These are phyloP conservation scores for Nemoura dubitans DNA, from an alignment of 2,888 invertebrate species.

Conservation along the genomic window DNA sequence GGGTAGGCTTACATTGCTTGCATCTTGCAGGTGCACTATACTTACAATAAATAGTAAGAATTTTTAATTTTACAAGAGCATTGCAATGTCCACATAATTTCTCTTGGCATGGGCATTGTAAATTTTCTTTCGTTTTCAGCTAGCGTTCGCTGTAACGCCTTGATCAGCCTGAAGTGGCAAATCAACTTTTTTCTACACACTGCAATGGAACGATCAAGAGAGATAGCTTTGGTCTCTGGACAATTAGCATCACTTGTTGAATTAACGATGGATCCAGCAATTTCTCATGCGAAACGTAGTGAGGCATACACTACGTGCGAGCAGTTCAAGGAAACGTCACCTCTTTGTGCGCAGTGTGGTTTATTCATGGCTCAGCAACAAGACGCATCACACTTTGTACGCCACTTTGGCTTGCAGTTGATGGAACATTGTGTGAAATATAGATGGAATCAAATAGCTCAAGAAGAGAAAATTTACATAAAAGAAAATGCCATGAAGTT, in stretches of 20 bases:
- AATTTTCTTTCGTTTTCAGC: not conserved
- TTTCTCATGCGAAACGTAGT: constrained; percentile 77
- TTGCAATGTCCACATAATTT: not conserved
- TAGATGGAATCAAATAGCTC: constrained; percentile 88
- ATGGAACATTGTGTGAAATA: constrained; percentile 95
- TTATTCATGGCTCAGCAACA: constrained; percentile 78
- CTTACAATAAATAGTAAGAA: not conserved
- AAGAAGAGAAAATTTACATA: constrained; percentile 87
- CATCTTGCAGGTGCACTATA: not conserved
- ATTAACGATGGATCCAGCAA: constrained; percentile 81
- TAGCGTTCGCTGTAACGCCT: not conserved
- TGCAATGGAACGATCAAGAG: constrained; percentile 39
- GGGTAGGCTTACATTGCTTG: not conserved
- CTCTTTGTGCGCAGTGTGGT: constrained; percentile 88
- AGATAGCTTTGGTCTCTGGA: constrained; percentile 65
- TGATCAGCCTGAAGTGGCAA: not conserved
- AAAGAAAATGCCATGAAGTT: constrained; percentile 93
- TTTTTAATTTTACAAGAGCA: not conserved
- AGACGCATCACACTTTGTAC: constrained; percentile 79
- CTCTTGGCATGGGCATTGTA: not conserved
- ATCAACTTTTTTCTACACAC: not conserved
- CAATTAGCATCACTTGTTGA: constrained; percentile 85
- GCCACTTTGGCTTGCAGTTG: constrained; percentile 91
- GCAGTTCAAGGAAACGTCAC: constrained; percentile 85
- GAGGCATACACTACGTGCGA: constrained; percentile 72